Conservation (phyloP, 2,888 invertebrate genomes). For the Mimachlamys varia region DNA sequence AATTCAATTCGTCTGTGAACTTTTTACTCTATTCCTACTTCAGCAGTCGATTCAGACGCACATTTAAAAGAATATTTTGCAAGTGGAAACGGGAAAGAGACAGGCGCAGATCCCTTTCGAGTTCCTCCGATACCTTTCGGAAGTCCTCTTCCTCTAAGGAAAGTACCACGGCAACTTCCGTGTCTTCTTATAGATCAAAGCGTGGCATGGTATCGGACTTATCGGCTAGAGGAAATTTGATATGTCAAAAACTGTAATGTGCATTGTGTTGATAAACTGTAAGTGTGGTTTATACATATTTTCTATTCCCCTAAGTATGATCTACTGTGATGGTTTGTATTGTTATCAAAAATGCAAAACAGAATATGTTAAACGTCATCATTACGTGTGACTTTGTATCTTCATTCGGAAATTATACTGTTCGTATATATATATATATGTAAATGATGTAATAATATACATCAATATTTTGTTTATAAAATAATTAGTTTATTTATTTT, state of each 20-base stretch:
- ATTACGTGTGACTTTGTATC: too few relatives aligned
- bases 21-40: slow-evolving; percentile 90
- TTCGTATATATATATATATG: too few relatives aligned
- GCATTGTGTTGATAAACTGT: background rate
- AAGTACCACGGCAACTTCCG: slow-evolving; percentile 43
- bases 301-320: too few relatives aligned
- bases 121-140: slow-evolving; percentile 34
- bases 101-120: slow-evolving; percentile 13
- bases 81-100: slow-evolving; percentile 49
- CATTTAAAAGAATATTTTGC: slow-evolving; percentile 79
- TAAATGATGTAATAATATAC: too few relatives aligned
- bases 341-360: too few relatives aligned
- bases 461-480: too few relatives aligned
- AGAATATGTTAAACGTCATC: too few relatives aligned
- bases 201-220: slow-evolving; percentile 32
- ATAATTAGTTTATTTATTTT: too few relatives aligned
- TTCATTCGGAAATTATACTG: too few relatives aligned
- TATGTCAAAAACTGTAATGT: background rate
- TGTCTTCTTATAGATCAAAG: slow-evolving; percentile 45
- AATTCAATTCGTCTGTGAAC: slow-evolving; percentile 89
- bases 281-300: too few relatives aligned
- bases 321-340: too few relatives aligned
- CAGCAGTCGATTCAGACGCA: slow-evolving; percentile 88
- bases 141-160: slow-evolving; percentile 46
- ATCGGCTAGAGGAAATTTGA: background rate